These are phyloP conservation scores for Panagrolaimus sp. DNA, from an alignment of 1,140 invertebrate genomes.

Conservation along the genomic window DNA sequence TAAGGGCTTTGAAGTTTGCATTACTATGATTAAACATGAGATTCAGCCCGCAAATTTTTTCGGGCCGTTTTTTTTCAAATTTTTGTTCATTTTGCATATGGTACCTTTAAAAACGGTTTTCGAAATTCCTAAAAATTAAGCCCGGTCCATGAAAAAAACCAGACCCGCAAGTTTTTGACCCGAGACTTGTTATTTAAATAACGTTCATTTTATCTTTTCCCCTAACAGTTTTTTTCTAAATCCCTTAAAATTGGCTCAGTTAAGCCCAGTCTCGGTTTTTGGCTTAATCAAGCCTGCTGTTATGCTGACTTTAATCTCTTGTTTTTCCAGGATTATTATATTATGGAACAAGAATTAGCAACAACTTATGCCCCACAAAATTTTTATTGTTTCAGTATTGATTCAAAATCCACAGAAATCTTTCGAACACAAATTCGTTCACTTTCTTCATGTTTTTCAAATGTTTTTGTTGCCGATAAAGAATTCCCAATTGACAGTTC, in stretches of 20 bases:
- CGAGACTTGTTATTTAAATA: too few species aligned
- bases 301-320: neutral
- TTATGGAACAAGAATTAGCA: conserved; percentile 12
- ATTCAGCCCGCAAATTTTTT: too few species aligned
- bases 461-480: conserved; percentile 12
- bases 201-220: too few species aligned
- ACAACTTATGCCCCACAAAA: conserved; percentile 22
- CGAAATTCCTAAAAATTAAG: too few species aligned
- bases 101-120: too few species aligned
- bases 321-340: conserved; percentile 18
- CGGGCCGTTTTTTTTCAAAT: too few species aligned
- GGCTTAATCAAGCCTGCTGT: neutral
- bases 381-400: conserved; percentile 17
- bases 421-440: neutral
- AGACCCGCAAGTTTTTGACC: too few species aligned
- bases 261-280: too few species aligned
- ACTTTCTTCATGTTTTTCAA: conserved; percentile 18
- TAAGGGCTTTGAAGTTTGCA: neutral
- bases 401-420: neutral
- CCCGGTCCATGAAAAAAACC: too few species aligned
- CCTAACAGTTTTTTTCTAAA: too few species aligned
- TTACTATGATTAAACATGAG: too few species aligned
- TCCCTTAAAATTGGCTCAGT: neutral
- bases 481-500: conserved; percentile 8
- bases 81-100: too few species aligned